Percentiles rank a stretch among this genome's conserved stretches.
phyloP scores from a whole-genome alignment of 1,140 invertebrate species.

The Melanaphis sacchari region DNA sequence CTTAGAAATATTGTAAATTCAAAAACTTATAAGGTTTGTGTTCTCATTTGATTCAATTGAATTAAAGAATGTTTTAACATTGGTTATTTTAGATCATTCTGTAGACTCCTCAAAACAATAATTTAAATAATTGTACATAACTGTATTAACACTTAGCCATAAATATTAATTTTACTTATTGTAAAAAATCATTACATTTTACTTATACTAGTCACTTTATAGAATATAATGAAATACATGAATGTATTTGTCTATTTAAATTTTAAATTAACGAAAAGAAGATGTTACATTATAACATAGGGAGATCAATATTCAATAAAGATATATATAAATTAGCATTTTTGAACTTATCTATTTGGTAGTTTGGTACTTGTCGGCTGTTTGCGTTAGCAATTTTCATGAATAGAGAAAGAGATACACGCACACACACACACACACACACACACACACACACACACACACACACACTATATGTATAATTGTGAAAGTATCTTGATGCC shows the following conservation, averaged over 20 bases:
- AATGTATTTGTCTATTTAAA: no score
- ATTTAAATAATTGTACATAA: neutral
- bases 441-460: neutral
- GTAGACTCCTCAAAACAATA: neutral
- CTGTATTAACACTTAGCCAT: no score
- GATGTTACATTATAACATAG: no score
- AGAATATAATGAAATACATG: no score
- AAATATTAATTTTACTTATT: no score
- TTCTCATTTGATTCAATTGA: no score
- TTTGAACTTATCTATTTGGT: neutral
- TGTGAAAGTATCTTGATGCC: constrained; percentile 49
- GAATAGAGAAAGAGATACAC: neutral
- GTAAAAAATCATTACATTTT: no score
- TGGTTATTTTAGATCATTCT: neutral
- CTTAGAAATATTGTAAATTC: neutral
- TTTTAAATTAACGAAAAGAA: no score
- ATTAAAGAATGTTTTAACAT: neutral
- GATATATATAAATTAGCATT: no score
- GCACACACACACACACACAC: neutral
- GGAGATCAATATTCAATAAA: no score
- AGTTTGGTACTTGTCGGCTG: neutral
- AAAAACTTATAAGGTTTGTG: neutral
- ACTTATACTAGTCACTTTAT: no score
- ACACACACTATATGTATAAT: neutral
- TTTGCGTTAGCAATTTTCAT: constrained; percentile 1